These are phyloP conservation scores for Murina feae DNA, from an alignment of 2,113 vertebrate species.

Conservation along the genomic window DNA sequence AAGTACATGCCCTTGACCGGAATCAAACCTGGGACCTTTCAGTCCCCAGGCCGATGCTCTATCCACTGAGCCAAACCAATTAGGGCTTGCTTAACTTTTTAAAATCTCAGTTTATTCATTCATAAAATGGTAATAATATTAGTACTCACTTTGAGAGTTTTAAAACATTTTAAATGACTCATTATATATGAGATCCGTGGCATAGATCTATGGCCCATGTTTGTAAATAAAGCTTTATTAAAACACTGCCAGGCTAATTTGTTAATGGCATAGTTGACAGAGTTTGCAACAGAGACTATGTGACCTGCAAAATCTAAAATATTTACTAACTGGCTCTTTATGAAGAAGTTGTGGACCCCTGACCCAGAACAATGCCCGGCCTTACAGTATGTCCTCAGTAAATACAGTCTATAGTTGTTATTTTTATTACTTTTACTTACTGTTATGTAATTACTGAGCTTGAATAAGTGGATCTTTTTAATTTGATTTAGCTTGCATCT, in stretches of 20 bases:
- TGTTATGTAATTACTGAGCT: background rate
- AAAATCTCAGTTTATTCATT: background rate
- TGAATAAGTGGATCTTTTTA: background rate
- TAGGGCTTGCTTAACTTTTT: background rate
- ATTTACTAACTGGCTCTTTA: fast-evolving
- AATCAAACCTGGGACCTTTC: too few species aligned
- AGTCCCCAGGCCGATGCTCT: too few species aligned
- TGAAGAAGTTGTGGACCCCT: background rate
- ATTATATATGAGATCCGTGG: background rate
- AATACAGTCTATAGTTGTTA: background rate
- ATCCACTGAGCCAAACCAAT: too few species aligned
- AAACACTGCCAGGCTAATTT: background rate
- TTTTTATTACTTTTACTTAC: background rate
- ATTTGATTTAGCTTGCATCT: background rate
- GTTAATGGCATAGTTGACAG: background rate
- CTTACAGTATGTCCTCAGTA: background rate
- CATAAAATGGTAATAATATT: background rate
- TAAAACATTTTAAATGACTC: background rate
- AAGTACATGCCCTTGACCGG: too few species aligned
- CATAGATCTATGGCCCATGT: too few species aligned
- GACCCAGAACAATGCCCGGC: background rate
- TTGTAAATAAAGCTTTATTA: background rate
- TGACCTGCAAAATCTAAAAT: background rate
- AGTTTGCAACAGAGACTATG: background rate
- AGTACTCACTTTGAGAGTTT: background rate